Evolutionary conservation across 2,888 invertebrate genomes (phyloP).

Genomic region (Monoplex corrugatus): DNA sequence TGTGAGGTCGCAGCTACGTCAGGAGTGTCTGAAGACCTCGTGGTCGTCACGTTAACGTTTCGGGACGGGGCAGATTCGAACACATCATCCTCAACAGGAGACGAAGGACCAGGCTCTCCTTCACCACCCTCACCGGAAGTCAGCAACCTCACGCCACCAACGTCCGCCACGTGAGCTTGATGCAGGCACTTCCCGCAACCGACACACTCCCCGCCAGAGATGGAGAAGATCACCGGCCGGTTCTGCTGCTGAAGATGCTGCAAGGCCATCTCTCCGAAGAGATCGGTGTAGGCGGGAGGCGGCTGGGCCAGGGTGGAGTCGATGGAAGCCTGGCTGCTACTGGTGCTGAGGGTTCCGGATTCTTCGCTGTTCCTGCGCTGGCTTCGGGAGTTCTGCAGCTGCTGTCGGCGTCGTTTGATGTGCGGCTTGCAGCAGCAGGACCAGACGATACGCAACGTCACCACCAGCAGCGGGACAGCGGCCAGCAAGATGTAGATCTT

Average conservation of each 20-base stretch:
- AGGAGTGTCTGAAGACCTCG: conserved; percentile 18
- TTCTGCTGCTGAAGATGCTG: not conserved
- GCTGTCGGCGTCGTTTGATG: conserved; percentile 41
- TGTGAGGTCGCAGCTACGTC: too few relatives aligned
- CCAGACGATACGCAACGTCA: conserved; percentile 57
- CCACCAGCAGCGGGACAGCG: conserved; percentile 55
- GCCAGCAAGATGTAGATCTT: conserved; percentile 60
- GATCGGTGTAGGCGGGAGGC: conserved; percentile 54
- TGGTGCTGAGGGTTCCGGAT: conserved; percentile 21
- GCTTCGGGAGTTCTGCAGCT: conserved; percentile 9
- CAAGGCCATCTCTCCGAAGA: conserved; percentile 43
- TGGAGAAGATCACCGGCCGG: conserved; percentile 44
- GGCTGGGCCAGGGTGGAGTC: conserved; percentile 52
- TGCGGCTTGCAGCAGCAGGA: conserved; percentile 52
- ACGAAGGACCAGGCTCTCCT: not conserved
- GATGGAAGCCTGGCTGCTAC: conserved; percentile 38
- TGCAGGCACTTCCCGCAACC: conserved; percentile 30
- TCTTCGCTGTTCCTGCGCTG: not conserved
- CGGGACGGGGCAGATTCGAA: not conserved
- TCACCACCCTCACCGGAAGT: not conserved
- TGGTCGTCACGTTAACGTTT: not conserved
- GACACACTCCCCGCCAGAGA: conserved; percentile 36
- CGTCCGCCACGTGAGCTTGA: not conserved
- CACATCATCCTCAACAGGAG: not conserved
- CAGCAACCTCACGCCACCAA: not conserved